phyloP scores from a whole-genome alignment of 2,113 vertebrate genomes.

The Motacilla tschutschensis region DNA sequence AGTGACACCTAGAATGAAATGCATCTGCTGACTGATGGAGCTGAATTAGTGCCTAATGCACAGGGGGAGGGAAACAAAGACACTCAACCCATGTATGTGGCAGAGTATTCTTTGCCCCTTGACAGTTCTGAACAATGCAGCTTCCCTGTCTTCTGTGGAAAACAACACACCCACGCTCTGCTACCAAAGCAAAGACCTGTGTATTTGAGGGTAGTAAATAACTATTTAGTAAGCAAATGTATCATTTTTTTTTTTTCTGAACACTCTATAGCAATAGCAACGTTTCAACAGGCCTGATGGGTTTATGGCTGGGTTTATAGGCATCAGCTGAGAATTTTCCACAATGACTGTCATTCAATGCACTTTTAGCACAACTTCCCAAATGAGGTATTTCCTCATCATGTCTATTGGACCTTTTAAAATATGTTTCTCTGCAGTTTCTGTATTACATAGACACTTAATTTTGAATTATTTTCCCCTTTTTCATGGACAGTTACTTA shows the following conservation, averaged over 20 bases:
- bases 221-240: fast-evolving
- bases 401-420: neutral
- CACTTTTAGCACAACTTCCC: neutral
- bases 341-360: neutral
- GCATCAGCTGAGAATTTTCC: neutral
- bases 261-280: neutral
- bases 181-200: neutral
- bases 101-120: neutral
- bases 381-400: neutral
- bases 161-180: neutral
- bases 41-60: neutral
- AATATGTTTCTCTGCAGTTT: neutral
- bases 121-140: neutral
- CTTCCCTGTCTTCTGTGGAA: neutral
- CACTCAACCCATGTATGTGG: fast-evolving
- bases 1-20: neutral
- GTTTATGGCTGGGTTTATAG: neutral
- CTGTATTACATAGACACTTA: neutral
- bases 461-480: neutral
- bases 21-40: neutral
- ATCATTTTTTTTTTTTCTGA: neutral
- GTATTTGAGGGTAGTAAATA: neutral
- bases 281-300: neutral
- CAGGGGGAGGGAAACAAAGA: fast-evolving
- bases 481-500: neutral